Evolutionary conservation across 2,888 invertebrate genomes (phyloP), one percentile per base, ranked within the genome.

Genomic region (Lasioglossum figueresi): DNA sequence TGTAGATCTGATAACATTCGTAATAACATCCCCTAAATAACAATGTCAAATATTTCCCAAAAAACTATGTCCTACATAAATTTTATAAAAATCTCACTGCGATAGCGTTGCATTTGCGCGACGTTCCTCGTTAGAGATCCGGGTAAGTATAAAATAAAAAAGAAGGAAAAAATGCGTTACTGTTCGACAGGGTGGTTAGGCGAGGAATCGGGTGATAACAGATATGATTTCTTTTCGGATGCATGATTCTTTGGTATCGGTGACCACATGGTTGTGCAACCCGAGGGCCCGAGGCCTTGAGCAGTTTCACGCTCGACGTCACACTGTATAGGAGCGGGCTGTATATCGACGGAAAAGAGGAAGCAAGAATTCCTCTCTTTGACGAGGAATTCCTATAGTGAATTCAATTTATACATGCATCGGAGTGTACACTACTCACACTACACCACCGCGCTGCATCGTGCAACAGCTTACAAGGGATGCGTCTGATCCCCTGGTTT

Each of bases 231-330:
- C 85, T 88, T 86, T 77, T 79, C 76, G 79, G 85, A 85, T 84
- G 83, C 80, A 79, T 77, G 73, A 80, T 83, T 78, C 74, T 78
- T 70, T 31, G 90, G 87, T 88, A 87, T 89, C 87, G 87, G 89
- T 84, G 83, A 68, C 74, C 87, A 85, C 72, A 68, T 59, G 45
- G 71, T 52, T 56, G 76, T 76, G 72, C 82, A 76, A 31, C 63
- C 31, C 16, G 66, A 66, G 66, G 34, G 63, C 31, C 31, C 31
- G 66, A 66, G 66, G 66, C 34, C 71, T 81, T 76, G 77, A 80
- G 91, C 88, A 88, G 90, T 92, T 92, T 91, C 86, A 92, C 91
- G 91, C 92, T 91, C 82, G 90, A 89, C 84, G 80, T 91, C 88
- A 87, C 88, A 72, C 68, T 77, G 83, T 68, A 77, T 77, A 83